phyloP scores from a whole-genome alignment of 2,113 vertebrate species.

The Nycticorax nycticorax region DNA sequence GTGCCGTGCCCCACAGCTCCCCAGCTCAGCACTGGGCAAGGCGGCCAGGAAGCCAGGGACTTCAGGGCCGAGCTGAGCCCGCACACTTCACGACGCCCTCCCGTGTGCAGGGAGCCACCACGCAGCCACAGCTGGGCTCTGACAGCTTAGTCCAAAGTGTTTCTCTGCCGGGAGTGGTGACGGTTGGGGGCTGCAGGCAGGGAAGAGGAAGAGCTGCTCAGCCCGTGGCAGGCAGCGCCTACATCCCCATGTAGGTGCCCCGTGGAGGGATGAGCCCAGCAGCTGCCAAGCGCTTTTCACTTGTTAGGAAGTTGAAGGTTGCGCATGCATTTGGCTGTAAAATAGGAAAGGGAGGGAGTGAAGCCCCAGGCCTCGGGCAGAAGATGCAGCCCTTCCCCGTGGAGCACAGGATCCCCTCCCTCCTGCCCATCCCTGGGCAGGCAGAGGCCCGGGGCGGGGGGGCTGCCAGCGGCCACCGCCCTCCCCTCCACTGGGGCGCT shows the following conservation, averaged over 20 bases:
- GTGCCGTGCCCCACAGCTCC: neutral
- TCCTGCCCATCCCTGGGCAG: rapidly evolving
- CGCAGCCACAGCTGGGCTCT: neutral
- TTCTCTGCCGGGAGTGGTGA: rapidly evolving
- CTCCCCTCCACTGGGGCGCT: neutral
- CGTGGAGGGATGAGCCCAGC: constrained; percentile 89
- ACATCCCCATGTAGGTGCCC: neutral
- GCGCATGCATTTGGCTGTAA: constrained; percentile 92
- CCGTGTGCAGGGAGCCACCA: neutral
- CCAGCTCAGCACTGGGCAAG: neutral
- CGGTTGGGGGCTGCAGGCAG: rapidly evolving
- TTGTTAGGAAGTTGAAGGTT: constrained; percentile 92
- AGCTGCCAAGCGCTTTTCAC: constrained; percentile 81
- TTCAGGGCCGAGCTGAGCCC: neutral
- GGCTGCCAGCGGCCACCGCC: neutral
- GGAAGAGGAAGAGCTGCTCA: neutral
- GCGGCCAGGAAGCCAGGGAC: neutral
- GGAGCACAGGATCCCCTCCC: rapidly evolving
- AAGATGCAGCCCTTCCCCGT: neutral
- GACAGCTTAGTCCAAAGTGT: rapidly evolving
- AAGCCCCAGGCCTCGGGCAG: neutral
- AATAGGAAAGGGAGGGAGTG: neutral
- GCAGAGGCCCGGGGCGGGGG: neutral
- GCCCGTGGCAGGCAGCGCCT: neutral
- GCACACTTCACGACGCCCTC: rapidly evolving